phyloP scores from a whole-genome alignment of 2,797 vertebrate species.

The Antennarius maculatus region DNA sequence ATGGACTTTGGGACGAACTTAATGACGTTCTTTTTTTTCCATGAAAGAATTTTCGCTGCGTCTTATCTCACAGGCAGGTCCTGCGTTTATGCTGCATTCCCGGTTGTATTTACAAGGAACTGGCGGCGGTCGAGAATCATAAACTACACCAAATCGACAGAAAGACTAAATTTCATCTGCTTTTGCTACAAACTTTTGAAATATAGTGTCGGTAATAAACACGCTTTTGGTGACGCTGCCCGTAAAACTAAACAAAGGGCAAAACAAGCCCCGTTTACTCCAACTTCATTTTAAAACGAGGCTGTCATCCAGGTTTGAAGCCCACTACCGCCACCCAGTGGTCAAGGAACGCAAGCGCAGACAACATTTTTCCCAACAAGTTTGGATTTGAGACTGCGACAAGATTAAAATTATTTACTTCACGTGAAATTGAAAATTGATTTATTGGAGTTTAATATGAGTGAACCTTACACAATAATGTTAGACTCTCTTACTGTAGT shows the following conservation, averaged over 20 bases:
- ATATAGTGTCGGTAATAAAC: rapidly evolving
- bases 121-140: rapidly evolving
- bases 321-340: conserved; percentile 34
- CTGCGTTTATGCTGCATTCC: neutral
- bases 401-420: no score
- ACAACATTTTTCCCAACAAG: neutral
- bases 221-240: neutral
- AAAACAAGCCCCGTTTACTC: no score
- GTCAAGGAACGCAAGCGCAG: neutral
- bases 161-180: rapidly evolving
- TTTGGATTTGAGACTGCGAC: no score
- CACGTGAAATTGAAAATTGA: no score
- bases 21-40: neutral
- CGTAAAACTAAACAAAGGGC: rapidly evolving
- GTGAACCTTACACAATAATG: no score
- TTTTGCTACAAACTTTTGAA: neutral
- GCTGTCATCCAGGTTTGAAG: neutral
- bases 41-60: neutral
- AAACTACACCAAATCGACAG: rapidly evolving
- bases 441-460: neutral
- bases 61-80: rapidly evolving
- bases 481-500: no score
- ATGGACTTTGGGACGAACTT: no score
- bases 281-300: neutral
- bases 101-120: rapidly evolving